Conservation (phyloP, 2,888 invertebrate species). For the Cremastobaeus sp. region DNA sequence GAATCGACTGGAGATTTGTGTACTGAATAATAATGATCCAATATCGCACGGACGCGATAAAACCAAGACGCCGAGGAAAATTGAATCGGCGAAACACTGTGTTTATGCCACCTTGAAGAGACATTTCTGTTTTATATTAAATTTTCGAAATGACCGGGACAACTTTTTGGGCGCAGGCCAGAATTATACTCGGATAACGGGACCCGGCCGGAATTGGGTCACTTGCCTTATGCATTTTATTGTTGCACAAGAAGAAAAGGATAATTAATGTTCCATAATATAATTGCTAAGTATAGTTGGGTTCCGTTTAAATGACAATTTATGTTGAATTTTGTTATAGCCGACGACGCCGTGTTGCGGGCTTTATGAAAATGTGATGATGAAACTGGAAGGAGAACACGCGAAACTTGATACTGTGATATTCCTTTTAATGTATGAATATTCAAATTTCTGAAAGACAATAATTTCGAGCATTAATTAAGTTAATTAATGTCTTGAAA, state of each 20-base stretch:
- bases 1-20: conserved; percentile 21
- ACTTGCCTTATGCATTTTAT: conserved; percentile 37
- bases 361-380: conserved; percentile 34
- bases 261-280: conserved; percentile 49
- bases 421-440: conserved; percentile 13
- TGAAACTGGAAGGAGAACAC: conserved; percentile 21
- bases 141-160: conserved; percentile 29
- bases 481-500: conserved; percentile 18
- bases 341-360: not conserved
- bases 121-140: conserved; percentile 42
- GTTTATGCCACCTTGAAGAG: conserved; percentile 22
- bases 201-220: conserved; percentile 37
- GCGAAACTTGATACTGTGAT: conserved; percentile 23
- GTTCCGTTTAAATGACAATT: conserved; percentile 45
- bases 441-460: too few species aligned
- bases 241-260: conserved; percentile 35
- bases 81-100: conserved; percentile 23
- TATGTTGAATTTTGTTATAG: conserved; percentile 32
- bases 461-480: too few species aligned
- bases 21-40: conserved; percentile 24
- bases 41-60: conserved; percentile 15
- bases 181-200: conserved; percentile 34
- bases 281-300: conserved; percentile 44
- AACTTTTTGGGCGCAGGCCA: conserved; percentile 36
- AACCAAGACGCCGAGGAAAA: conserved; percentile 25